These are phyloP conservation scores for Caenorhabditis sp. DNA, from an alignment of 2,888 invertebrate species.

Conservation along the genomic window DNA sequence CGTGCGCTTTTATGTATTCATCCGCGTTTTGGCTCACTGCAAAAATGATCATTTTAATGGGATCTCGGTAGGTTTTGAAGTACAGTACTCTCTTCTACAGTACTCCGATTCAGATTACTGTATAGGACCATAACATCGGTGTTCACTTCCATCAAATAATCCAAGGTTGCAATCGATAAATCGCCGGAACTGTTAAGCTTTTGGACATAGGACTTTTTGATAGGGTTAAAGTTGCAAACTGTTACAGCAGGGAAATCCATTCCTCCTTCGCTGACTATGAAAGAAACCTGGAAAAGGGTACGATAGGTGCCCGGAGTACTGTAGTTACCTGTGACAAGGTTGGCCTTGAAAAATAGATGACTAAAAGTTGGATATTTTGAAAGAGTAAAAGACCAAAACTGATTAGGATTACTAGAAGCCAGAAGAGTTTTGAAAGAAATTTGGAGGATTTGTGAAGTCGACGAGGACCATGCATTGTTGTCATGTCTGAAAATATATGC, in stretches of 20 bases:
- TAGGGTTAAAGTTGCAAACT: constrained; percentile 65
- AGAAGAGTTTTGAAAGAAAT: neutral
- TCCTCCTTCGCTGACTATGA: constrained; percentile 60
- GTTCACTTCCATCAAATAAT: constrained; percentile 49
- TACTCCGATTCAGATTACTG: constrained; percentile 33
- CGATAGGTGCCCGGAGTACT: too few species aligned
- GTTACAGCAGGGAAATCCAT: constrained; percentile 63
- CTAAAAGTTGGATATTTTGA: neutral
- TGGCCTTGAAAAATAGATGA: neutral
- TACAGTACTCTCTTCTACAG: constrained; percentile 15
- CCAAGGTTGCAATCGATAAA: constrained; percentile 36
- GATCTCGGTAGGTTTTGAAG: neutral
- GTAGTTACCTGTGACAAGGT: neutral
- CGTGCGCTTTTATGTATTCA: constrained; percentile 37
- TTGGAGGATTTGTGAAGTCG: neutral
- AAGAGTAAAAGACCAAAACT: neutral
- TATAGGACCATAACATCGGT: constrained; percentile 43
- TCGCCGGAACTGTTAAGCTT: constrained; percentile 46
- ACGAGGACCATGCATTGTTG: neutral
- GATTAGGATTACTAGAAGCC: neutral
- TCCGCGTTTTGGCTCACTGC: constrained; percentile 26
- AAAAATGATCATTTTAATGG: neutral
- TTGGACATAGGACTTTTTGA: constrained; percentile 53
- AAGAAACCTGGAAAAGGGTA: constrained; percentile 47
- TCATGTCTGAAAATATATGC: neutral